These are phyloP conservation scores for Xestobium rufovillosum DNA, from an alignment of 2,888 invertebrate genomes.

Conservation along the genomic window DNA sequence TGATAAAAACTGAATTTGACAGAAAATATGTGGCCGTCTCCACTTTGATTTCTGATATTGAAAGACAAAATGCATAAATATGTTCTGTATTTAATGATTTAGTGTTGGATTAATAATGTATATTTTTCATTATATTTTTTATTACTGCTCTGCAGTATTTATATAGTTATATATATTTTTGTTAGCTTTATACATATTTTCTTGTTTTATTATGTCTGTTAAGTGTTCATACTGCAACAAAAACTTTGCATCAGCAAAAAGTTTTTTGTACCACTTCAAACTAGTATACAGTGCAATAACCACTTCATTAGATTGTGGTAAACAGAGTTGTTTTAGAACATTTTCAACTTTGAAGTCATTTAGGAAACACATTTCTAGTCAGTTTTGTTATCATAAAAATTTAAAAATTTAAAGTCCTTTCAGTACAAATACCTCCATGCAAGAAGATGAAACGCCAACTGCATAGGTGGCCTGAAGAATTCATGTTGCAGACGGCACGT, in stretches of 20 bases:
- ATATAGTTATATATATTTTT: too few relatives aligned
- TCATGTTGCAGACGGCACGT: too few relatives aligned
- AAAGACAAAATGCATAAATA: constrained; percentile 2
- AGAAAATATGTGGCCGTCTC: constrained; percentile 2
- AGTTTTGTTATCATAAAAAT: constrained; percentile 1
- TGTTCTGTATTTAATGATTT: background rate
- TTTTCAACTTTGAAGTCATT: constrained; percentile 2
- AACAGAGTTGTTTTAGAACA: constrained; percentile 2
- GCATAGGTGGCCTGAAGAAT: too few relatives aligned
- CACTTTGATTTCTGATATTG: constrained; percentile 2
- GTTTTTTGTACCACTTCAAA: too few relatives aligned
- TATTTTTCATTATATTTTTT: too few relatives aligned
- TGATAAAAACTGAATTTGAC: constrained; percentile 2
- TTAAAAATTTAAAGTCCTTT: background rate
- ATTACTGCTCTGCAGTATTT: too few relatives aligned
- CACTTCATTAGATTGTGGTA: constrained; percentile 1
- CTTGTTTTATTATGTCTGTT: too few relatives aligned
- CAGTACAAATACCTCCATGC: background rate
- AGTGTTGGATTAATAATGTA: too few relatives aligned
- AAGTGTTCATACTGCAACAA: too few relatives aligned
- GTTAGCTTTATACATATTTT: too few relatives aligned
- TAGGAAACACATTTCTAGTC: constrained; percentile 3
- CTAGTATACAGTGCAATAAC: too few relatives aligned
- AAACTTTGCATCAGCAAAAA: too few relatives aligned
- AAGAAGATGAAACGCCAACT: background rate